Evolutionary conservation across 2,888 invertebrate genomes (phyloP), one percentile per base, ranked within the genome.

Genomic region (Cerastis leucographa): DNA sequence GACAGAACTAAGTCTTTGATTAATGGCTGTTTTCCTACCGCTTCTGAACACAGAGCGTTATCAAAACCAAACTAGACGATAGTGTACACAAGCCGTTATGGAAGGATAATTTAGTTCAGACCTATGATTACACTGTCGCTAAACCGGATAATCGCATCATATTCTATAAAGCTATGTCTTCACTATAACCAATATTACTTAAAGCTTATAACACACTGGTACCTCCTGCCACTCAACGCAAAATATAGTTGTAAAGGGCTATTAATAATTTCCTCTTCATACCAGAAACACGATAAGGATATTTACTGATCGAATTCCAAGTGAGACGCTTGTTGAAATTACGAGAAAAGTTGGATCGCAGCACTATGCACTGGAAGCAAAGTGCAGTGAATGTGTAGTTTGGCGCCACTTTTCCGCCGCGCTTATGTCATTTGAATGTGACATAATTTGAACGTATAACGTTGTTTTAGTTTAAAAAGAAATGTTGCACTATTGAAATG

Each of bases 141-240:
- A 85, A 88, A 89, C 89, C 89, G 90, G 91, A 89, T 91, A 87
- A 89, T 89, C 89, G 79, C 88, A 88, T 90, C 89, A 91, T 90
- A 92, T 91, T 92, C 89, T 88, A 91, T 90, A 89, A 90, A 89
- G 84, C 85, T 49, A 68, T 79, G 74, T 83, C 83, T 90, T 87
- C 89, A 89, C 87, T 90, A 88, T 89, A 89, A 89, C 87, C 89
- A 87, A 92, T 91, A 92, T 89, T 87, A 89, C 86, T 91, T 90
- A 79, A 70, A 71, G 62, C 17, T 56, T 74, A 70, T 87, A 83
- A 80, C 85, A 82, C 79, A 81, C 83, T 79, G 85, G 83, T 85
- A 61, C 51, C n/a, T 56, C 71, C 74, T 76, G 84, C 85, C 85
- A 90, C 87, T 88, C 86, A 73, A 90, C 87, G 90, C 89, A 90